These are phyloP conservation scores for Rhizomys pruinosus DNA, from an alignment of 2,113 vertebrate species.

Conservation along the genomic window DNA sequence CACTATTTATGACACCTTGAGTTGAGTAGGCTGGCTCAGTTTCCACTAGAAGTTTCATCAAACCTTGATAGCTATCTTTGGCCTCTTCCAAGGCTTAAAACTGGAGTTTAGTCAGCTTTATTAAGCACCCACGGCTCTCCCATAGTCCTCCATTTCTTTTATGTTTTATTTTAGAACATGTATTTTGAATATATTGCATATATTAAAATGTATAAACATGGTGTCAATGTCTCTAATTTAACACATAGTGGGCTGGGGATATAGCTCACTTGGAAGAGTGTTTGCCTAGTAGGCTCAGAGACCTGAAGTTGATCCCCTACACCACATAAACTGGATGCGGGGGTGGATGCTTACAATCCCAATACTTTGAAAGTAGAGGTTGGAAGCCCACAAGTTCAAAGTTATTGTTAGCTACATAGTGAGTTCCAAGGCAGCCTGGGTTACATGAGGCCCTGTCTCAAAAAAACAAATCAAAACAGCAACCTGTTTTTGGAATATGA, in stretches of 20 bases:
- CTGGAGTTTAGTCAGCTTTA: background rate
- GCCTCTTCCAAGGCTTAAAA: background rate
- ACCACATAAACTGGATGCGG: background rate
- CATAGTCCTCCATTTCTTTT: background rate
- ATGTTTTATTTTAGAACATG: conserved; percentile 1
- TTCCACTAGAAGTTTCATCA: background rate
- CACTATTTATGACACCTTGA: background rate
- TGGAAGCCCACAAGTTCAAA: background rate
- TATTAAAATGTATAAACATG: background rate
- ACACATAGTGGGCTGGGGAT: background rate
- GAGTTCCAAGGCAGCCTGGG: background rate
- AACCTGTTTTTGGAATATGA: background rate
- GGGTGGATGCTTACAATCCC: background rate
- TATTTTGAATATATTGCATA: background rate
- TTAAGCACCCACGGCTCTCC: background rate
- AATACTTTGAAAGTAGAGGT: too few species aligned
- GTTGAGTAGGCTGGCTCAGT: background rate
- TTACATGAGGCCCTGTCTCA: background rate
- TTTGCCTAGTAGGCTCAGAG: background rate
- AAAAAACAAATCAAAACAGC: too few species aligned
- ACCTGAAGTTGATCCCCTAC: background rate
- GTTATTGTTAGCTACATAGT: background rate
- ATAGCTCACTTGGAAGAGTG: background rate
- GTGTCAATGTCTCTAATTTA: background rate
- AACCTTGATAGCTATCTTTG: background rate